Base-by-base conservation (phyloP, 2,797 vertebrate genomes). In the Galaxias olidus region DNA sequence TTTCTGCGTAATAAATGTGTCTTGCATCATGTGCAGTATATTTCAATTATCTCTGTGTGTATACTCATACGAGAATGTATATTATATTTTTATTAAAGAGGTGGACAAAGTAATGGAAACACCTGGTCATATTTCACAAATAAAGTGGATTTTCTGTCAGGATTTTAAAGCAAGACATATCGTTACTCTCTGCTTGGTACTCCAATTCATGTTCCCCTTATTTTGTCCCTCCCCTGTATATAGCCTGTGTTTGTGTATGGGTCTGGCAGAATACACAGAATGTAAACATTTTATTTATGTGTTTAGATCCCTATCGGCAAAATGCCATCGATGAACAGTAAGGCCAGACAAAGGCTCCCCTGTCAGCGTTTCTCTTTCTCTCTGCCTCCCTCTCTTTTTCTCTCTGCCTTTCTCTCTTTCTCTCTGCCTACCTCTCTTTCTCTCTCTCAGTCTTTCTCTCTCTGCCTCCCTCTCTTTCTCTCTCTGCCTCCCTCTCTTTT, bases 281-380 rank as follows among this genome's bases (percentile, higher is more conserved):
- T 78, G 81, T 72, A 78, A 84, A 83, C 69, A 78, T 64, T 69
- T 69, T 65, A 76, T 81, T 78, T 74, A 78, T 75, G 70, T 73
- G 60, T 77, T 30, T 56, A 30, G 55, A 69, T 79, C 68, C 41
- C 73, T 73, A 75, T 70, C 56, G 72, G 71, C 47, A 47, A 61
- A 69, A 76, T 47, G 56, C 62, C 63, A 72, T 81, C 61, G 19
- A 69, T 80, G 69, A 63, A 52, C 52, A 66, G 50, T 73, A 81
- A 81, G 79, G 73, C 61, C 72, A 65, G 46, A 68, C 53, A 64
- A 9, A 60, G 9, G 30, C 30, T 3, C 30, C 30, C 6, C 30
- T 30, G 30, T 17, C 6, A 19, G 50, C 17, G 10, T 10, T 8
- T 52, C 14, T 49, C 6, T 30, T 6, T 30, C 6, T 30, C 30